Percentiles rank a stretch among this genome's conserved stretches.
phyloP scores from a whole-genome alignment of 2,888 invertebrate genomes.

The Ophion costatus region DNA sequence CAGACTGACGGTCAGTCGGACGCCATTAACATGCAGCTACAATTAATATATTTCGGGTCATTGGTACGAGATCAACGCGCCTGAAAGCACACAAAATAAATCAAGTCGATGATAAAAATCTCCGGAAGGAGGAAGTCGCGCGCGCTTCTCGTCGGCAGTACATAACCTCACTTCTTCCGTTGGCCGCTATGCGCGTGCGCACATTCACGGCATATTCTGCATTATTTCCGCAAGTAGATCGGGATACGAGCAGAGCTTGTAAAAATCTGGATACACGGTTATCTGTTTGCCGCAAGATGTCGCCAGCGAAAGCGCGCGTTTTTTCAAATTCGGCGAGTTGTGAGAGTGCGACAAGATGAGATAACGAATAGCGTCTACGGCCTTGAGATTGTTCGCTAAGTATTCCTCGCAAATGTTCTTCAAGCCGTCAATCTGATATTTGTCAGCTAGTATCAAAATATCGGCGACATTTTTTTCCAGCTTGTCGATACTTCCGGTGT shows the following conservation, averaged over 20 bases:
- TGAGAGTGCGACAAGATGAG: background rate
- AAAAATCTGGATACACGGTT: background rate
- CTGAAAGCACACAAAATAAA: background rate
- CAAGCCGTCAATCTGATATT: background rate
- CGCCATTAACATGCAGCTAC: too few relatives aligned
- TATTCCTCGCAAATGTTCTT: background rate
- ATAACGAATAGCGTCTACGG: background rate
- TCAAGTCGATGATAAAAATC: background rate
- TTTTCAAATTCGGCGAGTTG: background rate
- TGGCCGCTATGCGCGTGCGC: background rate
- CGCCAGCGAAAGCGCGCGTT: background rate
- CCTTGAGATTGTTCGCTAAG: background rate
- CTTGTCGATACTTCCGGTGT: constrained; percentile 4
- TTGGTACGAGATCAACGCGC: too few relatives aligned
- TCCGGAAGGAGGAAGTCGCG: background rate
- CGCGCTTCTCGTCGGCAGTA: background rate
- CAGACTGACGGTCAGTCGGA: too few relatives aligned
- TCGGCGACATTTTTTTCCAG: background rate
- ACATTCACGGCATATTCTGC: background rate
- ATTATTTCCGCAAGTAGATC: background rate
- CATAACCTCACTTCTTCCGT: background rate
- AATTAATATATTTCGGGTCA: too few relatives aligned
- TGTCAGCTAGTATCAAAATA: constrained; percentile 12
- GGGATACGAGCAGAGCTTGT: background rate
- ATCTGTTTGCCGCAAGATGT: background rate